phyloP scores from a whole-genome alignment of 2,888 invertebrate species.

The Trachelus tabidus region DNA sequence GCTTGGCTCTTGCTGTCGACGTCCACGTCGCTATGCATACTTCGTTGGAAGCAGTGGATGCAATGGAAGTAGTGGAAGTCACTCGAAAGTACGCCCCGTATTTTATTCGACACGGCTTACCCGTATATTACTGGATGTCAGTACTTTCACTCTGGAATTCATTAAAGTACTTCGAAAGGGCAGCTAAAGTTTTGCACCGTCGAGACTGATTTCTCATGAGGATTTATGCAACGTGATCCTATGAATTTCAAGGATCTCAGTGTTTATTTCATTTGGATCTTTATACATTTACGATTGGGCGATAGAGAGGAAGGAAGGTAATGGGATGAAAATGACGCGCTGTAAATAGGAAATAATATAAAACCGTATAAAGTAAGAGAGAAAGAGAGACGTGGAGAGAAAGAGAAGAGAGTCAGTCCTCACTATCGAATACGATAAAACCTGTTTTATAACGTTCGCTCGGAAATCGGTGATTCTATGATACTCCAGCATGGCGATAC shows the following conservation, averaged over 20 bases:
- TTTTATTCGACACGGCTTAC: not conserved
- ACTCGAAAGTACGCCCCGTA: not conserved
- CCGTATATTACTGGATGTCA: not conserved
- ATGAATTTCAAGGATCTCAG: not conserved
- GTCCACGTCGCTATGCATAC: not conserved
- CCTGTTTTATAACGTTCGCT: slow-evolving; percentile 4
- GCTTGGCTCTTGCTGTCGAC: not conserved
- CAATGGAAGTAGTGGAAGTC: not conserved
- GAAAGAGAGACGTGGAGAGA: not conserved
- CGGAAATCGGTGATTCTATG: slow-evolving; percentile 4
- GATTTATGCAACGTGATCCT: not conserved
- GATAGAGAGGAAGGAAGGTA: not conserved
- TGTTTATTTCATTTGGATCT: not conserved
- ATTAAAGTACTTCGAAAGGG: not conserved
- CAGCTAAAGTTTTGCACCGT: not conserved
- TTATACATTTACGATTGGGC: not conserved
- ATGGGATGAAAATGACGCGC: not conserved
- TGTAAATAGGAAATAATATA: not conserved
- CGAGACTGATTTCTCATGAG: not conserved
- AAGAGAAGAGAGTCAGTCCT: not conserved
- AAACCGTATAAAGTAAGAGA: not conserved
- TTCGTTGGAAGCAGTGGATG: not conserved
- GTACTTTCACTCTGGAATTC: not conserved
- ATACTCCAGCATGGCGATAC: not conserved
- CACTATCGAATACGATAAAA: not conserved